These are phyloP conservation scores for Procambarus virginalis DNA, from an alignment of 1,140 invertebrate species.

Conservation along the genomic window DNA sequence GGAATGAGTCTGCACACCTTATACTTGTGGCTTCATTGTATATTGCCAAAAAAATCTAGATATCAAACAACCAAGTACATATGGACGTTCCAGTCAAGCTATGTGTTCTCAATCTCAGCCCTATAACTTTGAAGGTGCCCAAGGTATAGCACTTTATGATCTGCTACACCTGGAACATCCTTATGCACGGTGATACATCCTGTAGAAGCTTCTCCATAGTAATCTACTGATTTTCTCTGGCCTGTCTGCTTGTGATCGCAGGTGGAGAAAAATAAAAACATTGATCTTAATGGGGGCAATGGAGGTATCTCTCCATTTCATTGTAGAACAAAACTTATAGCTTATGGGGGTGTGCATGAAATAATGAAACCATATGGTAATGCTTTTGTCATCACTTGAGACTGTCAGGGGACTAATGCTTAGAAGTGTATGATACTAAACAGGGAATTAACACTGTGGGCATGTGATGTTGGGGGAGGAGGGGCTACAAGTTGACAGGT, in stretches of 20 bases:
- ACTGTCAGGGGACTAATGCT: neutral
- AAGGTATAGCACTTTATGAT: neutral
- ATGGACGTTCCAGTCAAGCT: constrained; percentile 40
- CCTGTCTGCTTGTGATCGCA: constrained; percentile 35
- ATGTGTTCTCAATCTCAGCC: neutral
- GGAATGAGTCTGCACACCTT: constrained; percentile 20
- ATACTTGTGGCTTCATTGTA: constrained; percentile 42
- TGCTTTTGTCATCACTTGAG: neutral
- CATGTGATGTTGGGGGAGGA: neutral
- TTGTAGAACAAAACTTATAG: neutral
- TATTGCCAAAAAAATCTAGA: constrained; percentile 22
- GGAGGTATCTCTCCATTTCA: neutral
- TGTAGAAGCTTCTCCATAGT: constrained; percentile 32
- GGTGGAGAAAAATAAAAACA: neutral
- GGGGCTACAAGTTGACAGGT: constrained; percentile 37
- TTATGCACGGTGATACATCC: constrained; percentile 31
- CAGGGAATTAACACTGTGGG: neutral
- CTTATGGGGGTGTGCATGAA: neutral
- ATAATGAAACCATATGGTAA: neutral
- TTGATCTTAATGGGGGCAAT: neutral
- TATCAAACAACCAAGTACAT: constrained; percentile 27
- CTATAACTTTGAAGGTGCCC: constrained; percentile 8
- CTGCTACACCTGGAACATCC: constrained; percentile 32
- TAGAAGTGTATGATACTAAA: constrained; percentile 1
- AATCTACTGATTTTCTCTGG: constrained; percentile 14